Conservation (phyloP, 53 echinoderm and acorn worm genomes). For the Echinarachnius parma region DNA sequence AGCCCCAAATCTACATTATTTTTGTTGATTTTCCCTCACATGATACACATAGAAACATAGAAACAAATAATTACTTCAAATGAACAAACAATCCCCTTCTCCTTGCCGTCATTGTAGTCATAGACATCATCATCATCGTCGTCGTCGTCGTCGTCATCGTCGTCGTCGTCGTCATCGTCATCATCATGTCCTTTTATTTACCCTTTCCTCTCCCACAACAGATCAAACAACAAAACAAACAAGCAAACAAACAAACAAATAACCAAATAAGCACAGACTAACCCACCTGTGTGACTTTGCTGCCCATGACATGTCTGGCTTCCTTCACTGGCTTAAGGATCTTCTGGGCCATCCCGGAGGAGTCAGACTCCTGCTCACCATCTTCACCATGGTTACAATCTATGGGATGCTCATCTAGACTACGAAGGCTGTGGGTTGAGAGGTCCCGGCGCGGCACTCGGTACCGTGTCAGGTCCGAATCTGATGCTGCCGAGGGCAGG, state of each 20-base stretch:
- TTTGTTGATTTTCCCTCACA: too few species aligned
- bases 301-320: constrained; percentile 40
- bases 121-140: too few species aligned
- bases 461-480: constrained; percentile 77
- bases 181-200: not conserved
- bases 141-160: not conserved
- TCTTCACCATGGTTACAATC: constrained; percentile 3
- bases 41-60: too few species aligned
- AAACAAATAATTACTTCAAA: too few species aligned
- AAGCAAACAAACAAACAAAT: not conserved
- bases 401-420: constrained; percentile 28
- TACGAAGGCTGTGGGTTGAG: constrained; percentile 35
- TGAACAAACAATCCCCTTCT: too few species aligned
- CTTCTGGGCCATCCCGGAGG: constrained; percentile 29
- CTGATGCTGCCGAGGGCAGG: constrained; percentile 67
- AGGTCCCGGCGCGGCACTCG: constrained; percentile 28
- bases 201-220: not conserved
- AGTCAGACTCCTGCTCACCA: not conserved
- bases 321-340: constrained; percentile 36
- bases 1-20: too few species aligned
- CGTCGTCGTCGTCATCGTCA: not conserved
- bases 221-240: not conserved
- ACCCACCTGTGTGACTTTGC: constrained; percentile 46
- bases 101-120: too few species aligned
- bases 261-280: not conserved